Base-by-base conservation (phyloP, 2,113 vertebrate genomes). In the Pao palembangensis region DNA sequence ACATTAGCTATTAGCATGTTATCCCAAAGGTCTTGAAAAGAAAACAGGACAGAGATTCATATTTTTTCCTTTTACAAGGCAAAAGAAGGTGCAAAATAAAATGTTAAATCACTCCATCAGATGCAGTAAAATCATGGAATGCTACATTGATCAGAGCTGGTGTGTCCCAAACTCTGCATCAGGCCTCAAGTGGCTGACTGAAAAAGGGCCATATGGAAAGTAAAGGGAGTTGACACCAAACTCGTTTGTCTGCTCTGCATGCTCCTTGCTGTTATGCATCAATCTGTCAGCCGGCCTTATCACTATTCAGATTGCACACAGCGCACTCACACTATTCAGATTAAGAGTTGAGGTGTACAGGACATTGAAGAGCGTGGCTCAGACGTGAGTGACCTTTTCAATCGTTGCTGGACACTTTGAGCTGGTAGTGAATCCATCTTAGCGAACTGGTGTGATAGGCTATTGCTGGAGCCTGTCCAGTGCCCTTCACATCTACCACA, bases 191-290 rank as follows among this genome's bases (percentile, higher is more conserved):
- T 55, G 64, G 66, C 66, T 5, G 42, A 76, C 61, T 42, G 59
- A 59, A 83, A 77, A 52, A 2, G 54, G 69, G 47, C 51, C 67
- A 16, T 7, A 48, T 21, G 75, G 60, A 76, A 71, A 75, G 38
- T 74, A 78, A 87, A 79, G 67, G 65, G 76, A 79, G 67, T 58
- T 68, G 81, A 80, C 84, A 79, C 68, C 60, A 61, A 78, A 76
- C 68, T 67, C 54, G 74, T 49, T 66, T 6, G 3, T 49, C 74
- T 79, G 81, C 66, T 81, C 76, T 87, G 85, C 75, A 85, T 87
- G 90, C 83, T 87, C 68, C 41, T 77, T 80, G 71, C 75, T 84
- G 89, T 91, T 91, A 90, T 86, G 78, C 87, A 88, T 91, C 87
- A 90, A 90, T 90, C 89, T 88, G 87, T 91, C 91, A 91, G 69